Evolutionary conservation across 2,888 invertebrate genomes (phyloP).

Genomic region (Noctua comes): DNA sequence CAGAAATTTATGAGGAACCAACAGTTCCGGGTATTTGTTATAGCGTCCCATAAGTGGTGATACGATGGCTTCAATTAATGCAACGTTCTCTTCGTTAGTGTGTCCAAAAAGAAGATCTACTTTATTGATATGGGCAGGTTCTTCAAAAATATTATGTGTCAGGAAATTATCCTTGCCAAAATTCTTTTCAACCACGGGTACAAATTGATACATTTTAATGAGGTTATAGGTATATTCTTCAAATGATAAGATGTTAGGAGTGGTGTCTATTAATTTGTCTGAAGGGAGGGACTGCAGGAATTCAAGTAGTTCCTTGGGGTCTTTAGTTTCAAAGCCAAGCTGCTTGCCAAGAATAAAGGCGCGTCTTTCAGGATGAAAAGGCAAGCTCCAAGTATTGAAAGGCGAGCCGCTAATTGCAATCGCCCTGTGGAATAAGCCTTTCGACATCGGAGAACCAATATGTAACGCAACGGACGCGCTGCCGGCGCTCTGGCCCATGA

Average conservation of each 20-base stretch:
- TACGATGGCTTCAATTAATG: not conserved
- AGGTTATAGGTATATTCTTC: constrained; percentile 24
- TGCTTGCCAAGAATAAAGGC: constrained; percentile 33
- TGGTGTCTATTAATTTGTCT: constrained; percentile 26
- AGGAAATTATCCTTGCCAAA: constrained; percentile 30
- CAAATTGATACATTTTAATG: constrained; percentile 36
- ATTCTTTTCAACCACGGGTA: constrained; percentile 41
- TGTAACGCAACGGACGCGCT: constrained; percentile 32
- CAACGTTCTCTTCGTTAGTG: constrained; percentile 13
- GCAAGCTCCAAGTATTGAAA: constrained; percentile 8
- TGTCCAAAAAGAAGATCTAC: constrained; percentile 40
- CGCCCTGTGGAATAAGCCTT: constrained; percentile 34
- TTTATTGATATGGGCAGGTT: constrained; percentile 10
- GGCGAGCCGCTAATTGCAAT: constrained; percentile 33
- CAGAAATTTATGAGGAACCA: constrained; percentile 29
- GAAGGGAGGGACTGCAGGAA: constrained; percentile 32
- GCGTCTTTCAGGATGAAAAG: constrained; percentile 32
- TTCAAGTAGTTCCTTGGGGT: constrained; percentile 24
- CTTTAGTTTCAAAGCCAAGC: constrained; percentile 30
- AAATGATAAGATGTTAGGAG: constrained; percentile 25
- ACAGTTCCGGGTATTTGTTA: constrained; percentile 25
- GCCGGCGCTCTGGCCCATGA: constrained; percentile 40
- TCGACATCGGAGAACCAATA: constrained; percentile 35
- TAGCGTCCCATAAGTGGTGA: not conserved
- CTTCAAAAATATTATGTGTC: not conserved